Evolutionary conservation across 2,113 vertebrate species (phyloP).

Genomic region (Tursiops truncatus): DNA sequence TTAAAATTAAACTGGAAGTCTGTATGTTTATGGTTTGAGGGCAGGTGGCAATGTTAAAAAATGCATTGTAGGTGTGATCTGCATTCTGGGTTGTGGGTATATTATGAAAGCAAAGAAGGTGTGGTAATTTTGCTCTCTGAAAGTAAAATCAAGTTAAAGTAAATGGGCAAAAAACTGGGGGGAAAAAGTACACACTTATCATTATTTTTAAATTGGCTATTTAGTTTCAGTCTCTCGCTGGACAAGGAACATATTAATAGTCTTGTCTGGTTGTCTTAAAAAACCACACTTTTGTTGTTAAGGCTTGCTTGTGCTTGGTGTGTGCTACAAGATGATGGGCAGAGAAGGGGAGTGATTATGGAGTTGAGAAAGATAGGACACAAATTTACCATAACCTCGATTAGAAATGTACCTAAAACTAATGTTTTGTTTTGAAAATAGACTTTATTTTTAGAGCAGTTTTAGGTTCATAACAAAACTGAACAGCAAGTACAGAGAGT

Average conservation of each 20-base stretch:
- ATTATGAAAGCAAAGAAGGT: neutral
- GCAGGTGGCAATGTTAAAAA: neutral
- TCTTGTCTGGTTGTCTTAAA: neutral
- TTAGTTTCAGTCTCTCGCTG: neutral
- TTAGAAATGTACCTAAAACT: neutral
- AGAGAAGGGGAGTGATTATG: neutral
- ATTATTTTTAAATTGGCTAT: neutral
- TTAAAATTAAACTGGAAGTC: neutral
- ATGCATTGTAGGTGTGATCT: neutral
- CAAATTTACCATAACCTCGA: neutral
- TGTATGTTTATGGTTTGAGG: neutral
- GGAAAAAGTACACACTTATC: neutral
- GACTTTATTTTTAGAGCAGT: neutral
- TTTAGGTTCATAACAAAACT: neutral
- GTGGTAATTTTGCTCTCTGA: neutral
- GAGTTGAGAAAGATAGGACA: neutral
- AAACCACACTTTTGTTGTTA: neutral
- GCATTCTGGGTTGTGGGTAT: neutral
- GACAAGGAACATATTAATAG: neutral
- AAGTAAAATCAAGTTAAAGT: neutral
- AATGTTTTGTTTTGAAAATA: neutral
- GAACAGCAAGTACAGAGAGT: neutral
- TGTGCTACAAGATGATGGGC: neutral
- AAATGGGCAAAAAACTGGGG: neutral
- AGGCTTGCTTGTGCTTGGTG: neutral